Evolutionary conservation across 2,888 invertebrate species (phyloP).

Genomic region (Lithophane semibrunnea): DNA sequence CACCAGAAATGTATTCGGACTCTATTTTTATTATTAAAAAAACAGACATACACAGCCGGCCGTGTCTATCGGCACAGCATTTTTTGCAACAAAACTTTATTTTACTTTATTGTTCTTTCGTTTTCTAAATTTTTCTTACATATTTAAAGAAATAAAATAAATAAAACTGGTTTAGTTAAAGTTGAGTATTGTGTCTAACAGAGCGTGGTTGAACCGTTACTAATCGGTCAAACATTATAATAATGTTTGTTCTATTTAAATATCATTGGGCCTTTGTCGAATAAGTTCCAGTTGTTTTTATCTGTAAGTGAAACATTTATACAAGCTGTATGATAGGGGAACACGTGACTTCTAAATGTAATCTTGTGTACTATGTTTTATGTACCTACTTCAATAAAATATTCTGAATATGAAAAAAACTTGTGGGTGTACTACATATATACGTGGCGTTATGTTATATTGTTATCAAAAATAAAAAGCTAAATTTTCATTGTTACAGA

Average conservation of each 20-base stretch:
- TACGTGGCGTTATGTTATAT: no score
- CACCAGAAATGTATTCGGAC: neutral
- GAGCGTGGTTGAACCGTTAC: slow-evolving; percentile 55
- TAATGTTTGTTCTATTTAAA: slow-evolving; percentile 37
- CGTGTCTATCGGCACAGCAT: slow-evolving; percentile 20
- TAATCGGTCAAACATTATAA: slow-evolving; percentile 57
- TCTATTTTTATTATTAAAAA: slow-evolving; percentile 3
- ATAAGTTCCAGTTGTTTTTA: slow-evolving; percentile 49
- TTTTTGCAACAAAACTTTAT: slow-evolving; percentile 31
- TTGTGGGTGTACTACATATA: no score
- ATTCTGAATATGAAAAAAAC: neutral
- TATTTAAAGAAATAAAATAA: slow-evolving; percentile 32
- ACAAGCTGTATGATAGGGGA: slow-evolving; percentile 4
- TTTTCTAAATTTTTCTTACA: slow-evolving; percentile 12
- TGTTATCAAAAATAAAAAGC: no score
- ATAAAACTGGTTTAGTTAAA: slow-evolving; percentile 9
- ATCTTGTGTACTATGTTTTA: neutral
- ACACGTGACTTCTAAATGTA: slow-evolving; percentile 8
- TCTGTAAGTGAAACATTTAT: slow-evolving; percentile 27
- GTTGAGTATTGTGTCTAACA: slow-evolving; percentile 19
- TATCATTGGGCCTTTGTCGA: slow-evolving; percentile 31
- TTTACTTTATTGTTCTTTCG: slow-evolving; percentile 8
- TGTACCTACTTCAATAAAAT: neutral
- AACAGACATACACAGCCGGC: slow-evolving; percentile 42
- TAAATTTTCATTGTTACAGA: neutral